Percentiles rank a stretch among this genome's conserved stretches.
phyloP scores from a whole-genome alignment of 1,140 invertebrate genomes.

The Acromyrmex charruanus region DNA sequence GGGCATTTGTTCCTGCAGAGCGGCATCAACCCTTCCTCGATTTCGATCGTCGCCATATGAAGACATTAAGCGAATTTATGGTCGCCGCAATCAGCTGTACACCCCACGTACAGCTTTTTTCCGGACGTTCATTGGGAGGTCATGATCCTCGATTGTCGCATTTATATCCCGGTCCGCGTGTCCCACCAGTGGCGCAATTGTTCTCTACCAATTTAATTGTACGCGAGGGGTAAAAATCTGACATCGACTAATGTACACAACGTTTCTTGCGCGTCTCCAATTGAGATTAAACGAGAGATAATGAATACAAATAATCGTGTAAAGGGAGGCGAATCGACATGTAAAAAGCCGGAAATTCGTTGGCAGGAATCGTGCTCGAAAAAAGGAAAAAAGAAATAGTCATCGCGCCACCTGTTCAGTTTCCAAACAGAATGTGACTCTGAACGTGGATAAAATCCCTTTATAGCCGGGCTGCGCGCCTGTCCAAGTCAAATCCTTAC shows the following conservation, averaged over 20 bases:
- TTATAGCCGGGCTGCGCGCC: constrained; percentile 15
- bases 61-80: constrained; percentile 84
- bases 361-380: not conserved
- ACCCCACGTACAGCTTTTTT: constrained; percentile 41
- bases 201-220: not conserved
- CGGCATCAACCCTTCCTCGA: constrained; percentile 74
- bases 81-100: constrained; percentile 79
- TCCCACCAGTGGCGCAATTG: constrained; percentile 12
- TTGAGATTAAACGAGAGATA: constrained; percentile 19
- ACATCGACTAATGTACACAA: not conserved
- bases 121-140: constrained; percentile 26
- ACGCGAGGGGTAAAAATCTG: not conserved
- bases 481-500: constrained; percentile 52
- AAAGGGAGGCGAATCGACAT: not conserved
- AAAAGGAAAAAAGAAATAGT: not conserved
- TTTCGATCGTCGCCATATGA: constrained; percentile 79
- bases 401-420: constrained; percentile 43
- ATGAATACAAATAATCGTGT: constrained; percentile 9
- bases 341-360: not conserved
- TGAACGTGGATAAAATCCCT: constrained; percentile 35
- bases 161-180: constrained; percentile 19
- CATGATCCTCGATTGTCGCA: constrained; percentile 56
- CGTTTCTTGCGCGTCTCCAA: not conserved
- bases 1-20: constrained; percentile 38
- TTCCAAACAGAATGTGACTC: constrained; percentile 31